Evolutionary conservation across 2,797 vertebrate species (phyloP), one percentile per base, ranked within the genome.

Genomic region (Crypturellus tataupa): DNA sequence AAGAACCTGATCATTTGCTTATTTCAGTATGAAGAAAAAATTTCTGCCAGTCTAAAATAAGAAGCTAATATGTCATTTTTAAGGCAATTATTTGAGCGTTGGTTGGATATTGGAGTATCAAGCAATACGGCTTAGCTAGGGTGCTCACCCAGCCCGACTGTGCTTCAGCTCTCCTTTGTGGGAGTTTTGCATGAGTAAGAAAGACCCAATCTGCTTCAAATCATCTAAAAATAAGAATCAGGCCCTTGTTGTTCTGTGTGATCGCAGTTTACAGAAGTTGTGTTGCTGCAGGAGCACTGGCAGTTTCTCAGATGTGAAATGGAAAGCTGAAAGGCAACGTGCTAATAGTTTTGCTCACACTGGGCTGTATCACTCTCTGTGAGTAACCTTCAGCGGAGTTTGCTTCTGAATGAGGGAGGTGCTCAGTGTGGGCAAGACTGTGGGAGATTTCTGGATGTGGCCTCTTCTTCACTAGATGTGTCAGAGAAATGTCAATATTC

Each of bases 161-260:
- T 64, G 63, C 73, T 81, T 92, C 77, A 81, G 40, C 77, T 35
- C 6, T 80, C 68, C 78, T 84, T 91, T 76, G 70, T 68, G 73
- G 60, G 92, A 88, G 85, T 80, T 91, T 49, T 94, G 56, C 31
- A 7, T 86, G 89, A 92, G 70, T 55, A 46, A 94, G 44, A 93
- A 71, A 27, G 3, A 14, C 47, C 77, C 68, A 85, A 92, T 91
- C 63, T 80, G 40, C 44, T 86, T 91, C 75, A 91, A 71, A 62
- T 93, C 19, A 12, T 84, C 60, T 93, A 86, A 80, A 80, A 77
- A 27, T 77, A 85, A 94, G 83, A 93, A 85, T 82, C 40, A 33
- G 75, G 17, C 68, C 64, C 82, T 60, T 77, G 55, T 67, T 86
- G 33, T 49, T 94, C 83, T 63, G 11, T 80, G 47, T 2, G 4